Evolutionary conservation across 2,113 vertebrate genomes (phyloP).

Genomic region (Saguinus midas): DNA sequence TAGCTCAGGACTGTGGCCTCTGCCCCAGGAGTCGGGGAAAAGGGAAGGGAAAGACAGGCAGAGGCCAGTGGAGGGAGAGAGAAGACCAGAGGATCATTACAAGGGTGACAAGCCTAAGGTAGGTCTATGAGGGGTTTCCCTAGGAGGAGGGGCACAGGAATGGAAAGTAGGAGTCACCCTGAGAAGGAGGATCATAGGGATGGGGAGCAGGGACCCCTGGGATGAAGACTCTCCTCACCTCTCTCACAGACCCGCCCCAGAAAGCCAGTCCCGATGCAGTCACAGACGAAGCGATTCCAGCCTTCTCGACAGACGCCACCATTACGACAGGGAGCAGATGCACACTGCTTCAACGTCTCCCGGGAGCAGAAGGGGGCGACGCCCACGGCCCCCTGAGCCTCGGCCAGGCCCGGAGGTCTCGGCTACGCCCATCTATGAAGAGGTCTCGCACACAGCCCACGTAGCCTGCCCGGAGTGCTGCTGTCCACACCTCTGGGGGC

Average conservation of each 20-base stretch:
- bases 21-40: constrained; percentile 62
- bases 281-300: constrained; percentile 95
- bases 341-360: constrained; percentile 90
- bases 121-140: not conserved
- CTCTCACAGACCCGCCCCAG: constrained; percentile 90
- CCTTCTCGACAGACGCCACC: constrained; percentile 91
- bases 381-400: constrained; percentile 86
- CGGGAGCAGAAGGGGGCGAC: constrained; percentile 91
- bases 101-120: not conserved
- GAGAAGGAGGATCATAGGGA: not conserved
- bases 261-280: constrained; percentile 92
- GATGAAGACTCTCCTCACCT: constrained; percentile 81
- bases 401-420: constrained; percentile 90
- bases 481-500: constrained; percentile 93
- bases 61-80: not conserved
- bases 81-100: constrained; percentile 10
- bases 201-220: fast-evolving
- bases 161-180: not conserved
- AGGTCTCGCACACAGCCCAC: constrained; percentile 95
- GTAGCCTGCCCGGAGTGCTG: constrained; percentile 90
- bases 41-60: not conserved
- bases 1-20: constrained; percentile 95
- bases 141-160: not conserved
- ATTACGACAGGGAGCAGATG: constrained; percentile 88
- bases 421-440: constrained; percentile 93